These are phyloP conservation scores for Echeneis naucrates DNA, from an alignment of 2,797 vertebrate species.

Conservation along the genomic window DNA sequence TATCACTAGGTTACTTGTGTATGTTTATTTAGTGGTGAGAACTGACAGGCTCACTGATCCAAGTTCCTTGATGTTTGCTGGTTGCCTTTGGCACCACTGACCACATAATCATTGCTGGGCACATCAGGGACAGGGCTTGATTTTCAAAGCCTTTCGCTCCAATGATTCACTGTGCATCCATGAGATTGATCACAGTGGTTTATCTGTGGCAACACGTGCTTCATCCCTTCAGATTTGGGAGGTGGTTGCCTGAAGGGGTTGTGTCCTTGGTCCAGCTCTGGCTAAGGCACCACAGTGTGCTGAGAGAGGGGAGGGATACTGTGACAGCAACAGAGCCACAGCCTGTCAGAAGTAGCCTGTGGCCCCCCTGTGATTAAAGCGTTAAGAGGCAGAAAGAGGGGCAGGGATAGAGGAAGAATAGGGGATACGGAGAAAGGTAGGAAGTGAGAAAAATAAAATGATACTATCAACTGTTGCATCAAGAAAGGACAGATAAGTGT, in stretches of 20 bases:
- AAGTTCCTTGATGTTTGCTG: slow-evolving; percentile 86
- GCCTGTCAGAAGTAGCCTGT: slow-evolving; percentile 79
- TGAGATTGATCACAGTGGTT: slow-evolving; percentile 90
- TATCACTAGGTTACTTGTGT: slow-evolving; percentile 77
- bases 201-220: slow-evolving; percentile 89
- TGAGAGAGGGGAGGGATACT: slow-evolving; percentile 65
- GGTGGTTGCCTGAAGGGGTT: slow-evolving; percentile 81
- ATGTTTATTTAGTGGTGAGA: slow-evolving; percentile 87
- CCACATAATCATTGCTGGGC: slow-evolving; percentile 87
- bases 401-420: slow-evolving; percentile 40
- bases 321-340: slow-evolving; percentile 77
- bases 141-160: slow-evolving; percentile 88
- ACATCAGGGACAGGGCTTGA: slow-evolving; percentile 87
- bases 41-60: slow-evolving; percentile 82
- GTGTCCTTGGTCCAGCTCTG: slow-evolving; percentile 80
- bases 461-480: slow-evolving; percentile 79
- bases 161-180: slow-evolving; percentile 87
- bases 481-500: slow-evolving; percentile 72
- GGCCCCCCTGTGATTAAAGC: slow-evolving; percentile 85
- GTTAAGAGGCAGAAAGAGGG: slow-evolving; percentile 59
- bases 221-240: slow-evolving; percentile 84
- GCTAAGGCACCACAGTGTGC: slow-evolving; percentile 69
- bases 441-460: slow-evolving; percentile 53
- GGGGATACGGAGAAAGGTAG: slow-evolving; percentile 31
- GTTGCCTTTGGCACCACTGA: slow-evolving; percentile 87